Percentiles rank a stretch among this genome's conserved stretches.
Evolutionary conservation across 2,888 invertebrate species (phyloP).

Genomic region (Petrolisthes manimaculis): DNA sequence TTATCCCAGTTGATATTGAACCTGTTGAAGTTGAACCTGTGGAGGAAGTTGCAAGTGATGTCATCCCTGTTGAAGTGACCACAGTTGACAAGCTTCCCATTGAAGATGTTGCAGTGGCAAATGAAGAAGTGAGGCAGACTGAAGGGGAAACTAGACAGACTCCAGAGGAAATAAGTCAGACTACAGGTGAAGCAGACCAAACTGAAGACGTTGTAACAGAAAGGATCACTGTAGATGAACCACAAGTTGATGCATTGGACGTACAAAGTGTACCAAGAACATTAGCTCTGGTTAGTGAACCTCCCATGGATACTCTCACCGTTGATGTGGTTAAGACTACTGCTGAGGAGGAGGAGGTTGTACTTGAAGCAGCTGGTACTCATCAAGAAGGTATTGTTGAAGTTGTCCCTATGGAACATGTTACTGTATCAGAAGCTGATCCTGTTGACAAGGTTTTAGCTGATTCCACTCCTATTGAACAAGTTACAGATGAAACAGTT

Average conservation of each 20-base stretch:
- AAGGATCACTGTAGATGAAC: not conserved
- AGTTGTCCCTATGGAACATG: too few species aligned
- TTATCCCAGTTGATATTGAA: not conserved
- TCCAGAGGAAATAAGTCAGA: not conserved
- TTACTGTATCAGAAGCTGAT: too few species aligned
- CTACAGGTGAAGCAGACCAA: not conserved
- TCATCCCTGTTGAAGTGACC: too few species aligned
- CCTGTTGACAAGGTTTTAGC: too few species aligned
- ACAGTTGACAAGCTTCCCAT: not conserved
- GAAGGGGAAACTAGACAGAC: not conserved
- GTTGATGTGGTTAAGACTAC: not conserved
- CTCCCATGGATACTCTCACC: too few species aligned
- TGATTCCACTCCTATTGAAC: not conserved
- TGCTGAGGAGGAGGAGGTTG: not conserved
- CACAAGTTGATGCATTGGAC: too few species aligned
- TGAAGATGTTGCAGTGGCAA: not conserved
- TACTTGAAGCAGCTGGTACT: not conserved
- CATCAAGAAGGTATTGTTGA: too few species aligned
- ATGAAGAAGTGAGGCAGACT: not conserved
- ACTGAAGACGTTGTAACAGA: not conserved
- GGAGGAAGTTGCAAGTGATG: too few species aligned
- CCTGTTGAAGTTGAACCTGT: not conserved
- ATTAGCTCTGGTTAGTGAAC: too few species aligned
- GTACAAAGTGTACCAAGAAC: too few species aligned
- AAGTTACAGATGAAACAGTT: not conserved